Evolutionary conservation across 1,140 invertebrate genomes (phyloP).

Genomic region (Drusus annulatus): DNA sequence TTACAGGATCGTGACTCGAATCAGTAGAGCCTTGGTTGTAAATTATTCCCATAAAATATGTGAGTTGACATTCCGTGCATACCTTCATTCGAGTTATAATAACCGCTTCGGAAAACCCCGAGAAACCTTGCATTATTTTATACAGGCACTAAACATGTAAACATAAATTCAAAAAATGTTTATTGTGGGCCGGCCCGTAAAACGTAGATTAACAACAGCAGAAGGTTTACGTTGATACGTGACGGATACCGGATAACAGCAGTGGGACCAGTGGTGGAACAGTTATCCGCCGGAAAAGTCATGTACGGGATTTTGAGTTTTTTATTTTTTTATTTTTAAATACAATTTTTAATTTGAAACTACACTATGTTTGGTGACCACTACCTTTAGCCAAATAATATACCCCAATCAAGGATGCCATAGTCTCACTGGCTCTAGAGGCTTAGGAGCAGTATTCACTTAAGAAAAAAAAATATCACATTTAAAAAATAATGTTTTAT

Average conservation of each 20-base stretch:
- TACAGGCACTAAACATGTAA: constrained; percentile 53
- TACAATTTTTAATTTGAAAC: no score
- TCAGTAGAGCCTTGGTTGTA: not conserved
- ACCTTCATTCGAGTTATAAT: constrained; percentile 1
- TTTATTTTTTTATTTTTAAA: no score
- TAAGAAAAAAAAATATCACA: no score
- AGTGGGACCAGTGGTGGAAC: not conserved
- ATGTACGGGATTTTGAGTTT: no score
- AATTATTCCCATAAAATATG: not conserved
- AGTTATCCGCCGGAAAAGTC: no score
- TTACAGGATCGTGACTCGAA: constrained; percentile 1
- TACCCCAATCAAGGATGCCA: no score
- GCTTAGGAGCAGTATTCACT: no score
- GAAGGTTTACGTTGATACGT: constrained; percentile 48
- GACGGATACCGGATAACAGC: constrained; percentile 8
- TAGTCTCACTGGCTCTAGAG: no score
- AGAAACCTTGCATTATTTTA: constrained; percentile 33
- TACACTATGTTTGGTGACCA: no score
- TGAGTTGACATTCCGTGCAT: not conserved
- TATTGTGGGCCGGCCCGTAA: constrained; percentile 47
- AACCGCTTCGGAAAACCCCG: not conserved
- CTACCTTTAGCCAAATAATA: no score
- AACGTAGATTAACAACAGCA: constrained; percentile 54
- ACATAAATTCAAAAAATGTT: constrained; percentile 57
- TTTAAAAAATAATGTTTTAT: no score